Base-by-base conservation (phyloP, 2,113 vertebrate species). In the Isurus oxyrinchus region DNA sequence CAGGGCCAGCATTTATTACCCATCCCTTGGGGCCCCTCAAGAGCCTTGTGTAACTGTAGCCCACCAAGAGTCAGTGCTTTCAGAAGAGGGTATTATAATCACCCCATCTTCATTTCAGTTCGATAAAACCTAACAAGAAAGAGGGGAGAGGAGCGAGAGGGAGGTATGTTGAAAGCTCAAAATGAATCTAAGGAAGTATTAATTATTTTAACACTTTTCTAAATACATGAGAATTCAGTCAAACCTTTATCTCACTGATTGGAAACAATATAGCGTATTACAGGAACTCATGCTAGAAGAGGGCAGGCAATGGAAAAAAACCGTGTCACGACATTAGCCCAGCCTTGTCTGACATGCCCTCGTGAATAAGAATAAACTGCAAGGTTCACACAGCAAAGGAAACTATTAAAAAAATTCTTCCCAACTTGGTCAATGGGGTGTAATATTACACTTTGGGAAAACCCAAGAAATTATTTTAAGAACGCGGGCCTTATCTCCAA, bases 391-490 rank as follows among this genome's bases (percentile, higher is more conserved):
- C 81, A 44, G n/a, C 35, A 94, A 61, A 61, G 88, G 88, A 93
- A 93, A 94, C n/a, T 40, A 8, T 40, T 8, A 23, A 59, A 57
- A 19, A 63, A 94, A 84, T 49, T 6, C 59, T 66, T 94, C 59
- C 90, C 16, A n/a, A 63, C 90, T 94, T 61, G 66, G 35, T 91
- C 61, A n/a, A 14, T 63, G 59, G 59, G 14, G 90, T 63, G 90
- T 63, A 63, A 94, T 94, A 61, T 94, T 94, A 63, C 66, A n/a
- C 31, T 94, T 94, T 40, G 90, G 90, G 59, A 94, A 94, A 94
- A 94, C 90, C 90, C 90, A 94, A 63, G 35, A 63, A 94, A 94
- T 63, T 66, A 94, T 94, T 63, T 84, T 63, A n/a, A 40, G 90
- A 40, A 63, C 90, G 23, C 90, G 66, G 21, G n/a, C n/a, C 90